phyloP scores from a whole-genome alignment of 2,888 invertebrate genomes.

The Camponotus fellah region DNA sequence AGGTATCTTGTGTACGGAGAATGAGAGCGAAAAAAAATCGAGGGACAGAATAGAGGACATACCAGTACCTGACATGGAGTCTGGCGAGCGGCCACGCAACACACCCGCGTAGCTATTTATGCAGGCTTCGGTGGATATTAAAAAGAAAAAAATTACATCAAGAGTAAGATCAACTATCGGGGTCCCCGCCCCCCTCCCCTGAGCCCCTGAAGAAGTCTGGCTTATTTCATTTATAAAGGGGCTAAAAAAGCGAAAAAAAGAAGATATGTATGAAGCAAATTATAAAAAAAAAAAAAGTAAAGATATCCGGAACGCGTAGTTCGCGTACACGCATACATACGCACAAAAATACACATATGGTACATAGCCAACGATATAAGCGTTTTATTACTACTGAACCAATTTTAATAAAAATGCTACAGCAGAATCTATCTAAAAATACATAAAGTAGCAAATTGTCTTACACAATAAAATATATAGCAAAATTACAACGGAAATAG shows the following conservation, averaged over 20 bases:
- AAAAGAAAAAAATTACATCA: conserved; percentile 85
- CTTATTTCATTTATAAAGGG: conserved; percentile 68
- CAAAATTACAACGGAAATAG: background rate
- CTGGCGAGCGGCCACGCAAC: conserved; percentile 94
- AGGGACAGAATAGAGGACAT: conserved; percentile 85
- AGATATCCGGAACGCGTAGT: conserved; percentile 69
- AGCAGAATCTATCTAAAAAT: conserved; percentile 4
- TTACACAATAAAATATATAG: conserved; percentile 9
- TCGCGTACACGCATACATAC: conserved; percentile 62
- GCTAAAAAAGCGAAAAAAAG: conserved; percentile 73
- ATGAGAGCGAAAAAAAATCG: conserved; percentile 66
- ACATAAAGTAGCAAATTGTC: conserved; percentile 6
- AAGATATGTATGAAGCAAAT: conserved; percentile 68
- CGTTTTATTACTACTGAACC: background rate
- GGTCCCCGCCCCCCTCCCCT: conserved; percentile 70
- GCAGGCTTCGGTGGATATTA: conserved; percentile 86
- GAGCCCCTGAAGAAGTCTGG: conserved; percentile 70
- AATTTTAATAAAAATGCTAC: conserved; percentile 6
- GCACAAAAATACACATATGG: conserved; percentile 72
- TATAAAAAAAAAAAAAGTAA: conserved; percentile 63
- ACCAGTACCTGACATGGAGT: conserved; percentile 95
- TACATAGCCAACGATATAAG: conserved; percentile 36
- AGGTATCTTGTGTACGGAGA: conserved; percentile 56
- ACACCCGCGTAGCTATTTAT: conserved; percentile 95
- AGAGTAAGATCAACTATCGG: conserved; percentile 79